Percentiles rank a stretch among this genome's conserved stretches.
Conservation (phyloP, 2,113 vertebrate species). For the Grus americana region DNA sequence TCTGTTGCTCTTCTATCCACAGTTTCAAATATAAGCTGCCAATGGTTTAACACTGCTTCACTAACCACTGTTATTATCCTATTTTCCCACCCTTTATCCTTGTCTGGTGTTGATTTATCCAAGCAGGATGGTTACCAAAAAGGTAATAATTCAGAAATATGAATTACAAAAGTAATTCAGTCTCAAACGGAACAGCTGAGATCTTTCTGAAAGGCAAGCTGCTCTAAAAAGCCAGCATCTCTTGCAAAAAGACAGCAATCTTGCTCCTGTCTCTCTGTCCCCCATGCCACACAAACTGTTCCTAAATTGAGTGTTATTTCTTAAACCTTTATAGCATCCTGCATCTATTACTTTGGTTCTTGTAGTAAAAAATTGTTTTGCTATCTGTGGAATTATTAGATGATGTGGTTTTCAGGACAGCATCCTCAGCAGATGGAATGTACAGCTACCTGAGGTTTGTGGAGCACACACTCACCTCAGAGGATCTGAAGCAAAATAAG, state of each 20-base stretch:
- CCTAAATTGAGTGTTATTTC: not conserved
- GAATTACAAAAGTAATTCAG: not conserved
- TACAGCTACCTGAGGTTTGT: not conserved
- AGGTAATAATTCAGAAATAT: not conserved
- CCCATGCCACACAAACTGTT: not conserved
- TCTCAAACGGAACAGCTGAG: not conserved
- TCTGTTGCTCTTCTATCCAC: not conserved
- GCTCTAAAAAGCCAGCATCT: not conserved
- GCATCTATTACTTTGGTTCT: not conserved
- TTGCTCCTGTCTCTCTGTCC: not conserved
- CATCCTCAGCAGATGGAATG: not conserved
- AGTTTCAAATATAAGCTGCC: not conserved
- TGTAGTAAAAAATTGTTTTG: not conserved
- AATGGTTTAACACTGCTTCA: not conserved
- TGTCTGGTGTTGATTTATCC: not conserved
- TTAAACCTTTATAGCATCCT: not conserved
- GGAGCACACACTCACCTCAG: not conserved
- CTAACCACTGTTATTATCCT: not conserved
- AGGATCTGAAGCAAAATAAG: not conserved
- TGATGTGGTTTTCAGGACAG: not conserved
- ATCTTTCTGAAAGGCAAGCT: not conserved
- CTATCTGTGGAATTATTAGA: not conserved
- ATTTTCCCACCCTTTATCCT: not conserved
- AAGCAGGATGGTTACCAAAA: not conserved
- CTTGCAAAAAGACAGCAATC: not conserved